Evolutionary conservation across 2,888 invertebrate genomes (phyloP).

Genomic region (Osmoderma eremita): DNA sequence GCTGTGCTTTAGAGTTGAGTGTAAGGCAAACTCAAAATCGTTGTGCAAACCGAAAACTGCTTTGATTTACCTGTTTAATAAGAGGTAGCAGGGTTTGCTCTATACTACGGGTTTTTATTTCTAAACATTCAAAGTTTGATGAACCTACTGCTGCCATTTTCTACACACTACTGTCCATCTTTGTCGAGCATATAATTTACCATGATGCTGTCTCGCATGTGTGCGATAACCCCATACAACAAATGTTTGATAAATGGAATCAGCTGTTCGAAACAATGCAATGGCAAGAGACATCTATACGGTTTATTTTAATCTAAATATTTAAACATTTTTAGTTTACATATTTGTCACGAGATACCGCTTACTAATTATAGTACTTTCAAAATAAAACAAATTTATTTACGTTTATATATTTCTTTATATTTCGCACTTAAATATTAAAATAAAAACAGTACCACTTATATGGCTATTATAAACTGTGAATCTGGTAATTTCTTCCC

Average conservation of each 20-base stretch:
- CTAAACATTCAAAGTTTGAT: constrained; percentile 72
- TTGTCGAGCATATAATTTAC: constrained; percentile 42
- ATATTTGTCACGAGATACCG: neutral
- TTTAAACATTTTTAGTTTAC: neutral
- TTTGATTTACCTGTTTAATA: constrained; percentile 85
- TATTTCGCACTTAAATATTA: constrained; percentile 8
- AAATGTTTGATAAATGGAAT: constrained; percentile 36
- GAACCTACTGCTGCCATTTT: constrained; percentile 70
- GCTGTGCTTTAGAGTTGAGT: constrained; percentile 30
- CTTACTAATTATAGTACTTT: too few species aligned
- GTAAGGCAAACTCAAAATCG: constrained; percentile 37
- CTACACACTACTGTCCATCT: constrained; percentile 60
- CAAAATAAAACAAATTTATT: too few species aligned
- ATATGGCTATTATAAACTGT: constrained; percentile 59
- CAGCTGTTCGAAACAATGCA: constrained; percentile 31
- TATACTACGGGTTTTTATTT: constrained; percentile 93
- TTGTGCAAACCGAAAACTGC: constrained; percentile 41
- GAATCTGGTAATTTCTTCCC: constrained; percentile 63
- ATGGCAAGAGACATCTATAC: constrained; percentile 17
- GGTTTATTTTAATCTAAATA: neutral
- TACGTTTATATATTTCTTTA: neutral
- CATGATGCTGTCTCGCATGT: constrained; percentile 39
- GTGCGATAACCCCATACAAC: constrained; percentile 36
- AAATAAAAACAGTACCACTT: constrained; percentile 40
- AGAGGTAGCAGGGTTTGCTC: constrained; percentile 93